phyloP scores from a whole-genome alignment of 2,113 vertebrate species.

The Datnioides undecimradiatus region DNA sequence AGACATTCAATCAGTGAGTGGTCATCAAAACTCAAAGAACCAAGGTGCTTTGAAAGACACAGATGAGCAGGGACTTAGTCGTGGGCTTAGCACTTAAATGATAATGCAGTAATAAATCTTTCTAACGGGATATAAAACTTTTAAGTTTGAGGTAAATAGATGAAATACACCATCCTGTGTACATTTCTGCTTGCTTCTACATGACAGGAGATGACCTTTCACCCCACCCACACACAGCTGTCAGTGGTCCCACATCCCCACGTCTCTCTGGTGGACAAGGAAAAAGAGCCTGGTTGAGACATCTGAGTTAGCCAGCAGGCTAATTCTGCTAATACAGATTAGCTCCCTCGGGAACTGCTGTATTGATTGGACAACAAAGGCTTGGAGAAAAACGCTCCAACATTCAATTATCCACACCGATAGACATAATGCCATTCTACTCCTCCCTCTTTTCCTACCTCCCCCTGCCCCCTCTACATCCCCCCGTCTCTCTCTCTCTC shows the following conservation, averaged over 20 bases:
- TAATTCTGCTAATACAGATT: constrained; percentile 89
- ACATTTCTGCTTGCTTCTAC: background rate
- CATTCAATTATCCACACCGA: constrained; percentile 87
- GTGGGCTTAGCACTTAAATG: background rate
- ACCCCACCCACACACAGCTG: constrained; percentile 2
- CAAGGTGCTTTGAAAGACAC: background rate
- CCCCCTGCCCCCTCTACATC: background rate
- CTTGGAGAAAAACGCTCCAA: constrained; percentile 83
- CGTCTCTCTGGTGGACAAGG: constrained; percentile 36
- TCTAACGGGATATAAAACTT: background rate
- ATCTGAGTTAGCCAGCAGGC: constrained; percentile 82
- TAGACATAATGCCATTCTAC: constrained; percentile 82
- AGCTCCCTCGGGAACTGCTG: constrained; percentile 80
- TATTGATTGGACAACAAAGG: constrained; percentile 88
- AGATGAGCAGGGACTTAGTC: background rate
- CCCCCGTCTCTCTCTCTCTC: constrained; percentile 16
- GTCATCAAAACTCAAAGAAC: background rate
- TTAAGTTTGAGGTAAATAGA: background rate
- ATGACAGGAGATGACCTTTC: background rate
- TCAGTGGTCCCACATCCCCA: constrained; percentile 17
- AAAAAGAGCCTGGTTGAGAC: constrained; percentile 66
- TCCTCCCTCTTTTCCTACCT: constrained; percentile 50
- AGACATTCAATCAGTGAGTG: background rate
- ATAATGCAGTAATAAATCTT: background rate
- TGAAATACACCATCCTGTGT: background rate